Evolutionary conservation across 2,113 vertebrate genomes (phyloP).

Genomic region (Raja brachyura): DNA sequence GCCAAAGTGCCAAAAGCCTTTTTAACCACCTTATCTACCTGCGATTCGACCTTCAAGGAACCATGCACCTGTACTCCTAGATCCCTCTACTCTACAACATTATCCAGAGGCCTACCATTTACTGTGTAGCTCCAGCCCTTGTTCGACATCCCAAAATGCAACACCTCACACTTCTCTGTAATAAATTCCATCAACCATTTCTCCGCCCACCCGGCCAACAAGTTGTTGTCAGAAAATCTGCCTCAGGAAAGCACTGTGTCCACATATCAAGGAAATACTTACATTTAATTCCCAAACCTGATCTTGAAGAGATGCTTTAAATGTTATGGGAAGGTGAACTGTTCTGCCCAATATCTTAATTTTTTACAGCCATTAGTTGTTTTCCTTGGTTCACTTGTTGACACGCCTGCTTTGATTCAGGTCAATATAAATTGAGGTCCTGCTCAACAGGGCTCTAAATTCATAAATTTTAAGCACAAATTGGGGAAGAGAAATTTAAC

Average conservation of each 20-base stretch:
- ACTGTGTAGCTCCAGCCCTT: too few species aligned
- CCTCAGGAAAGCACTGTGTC: not conserved
- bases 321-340: not conserved
- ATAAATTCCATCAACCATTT: too few species aligned
- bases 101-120: too few species aligned
- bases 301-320: not conserved
- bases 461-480: not conserved
- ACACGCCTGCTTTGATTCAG: not conserved
- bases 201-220: too few species aligned
- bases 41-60: too few species aligned
- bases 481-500: not conserved
- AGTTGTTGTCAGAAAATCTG: conserved; percentile 21
- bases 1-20: too few species aligned
- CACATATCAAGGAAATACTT: conserved; percentile 8
- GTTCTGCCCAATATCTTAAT: not conserved
- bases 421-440: not conserved
- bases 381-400: not conserved
- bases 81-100: too few species aligned
- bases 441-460: not conserved
- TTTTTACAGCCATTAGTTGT: not conserved
- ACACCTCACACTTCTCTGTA: too few species aligned
- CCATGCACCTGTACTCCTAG: too few species aligned
- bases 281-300: not conserved
- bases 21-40: too few species aligned
- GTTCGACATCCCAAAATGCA: too few species aligned